Evolutionary conservation across 2,888 invertebrate species (phyloP), one percentile per base, ranked within the genome.

Genomic region (Xestia ashworthii): DNA sequence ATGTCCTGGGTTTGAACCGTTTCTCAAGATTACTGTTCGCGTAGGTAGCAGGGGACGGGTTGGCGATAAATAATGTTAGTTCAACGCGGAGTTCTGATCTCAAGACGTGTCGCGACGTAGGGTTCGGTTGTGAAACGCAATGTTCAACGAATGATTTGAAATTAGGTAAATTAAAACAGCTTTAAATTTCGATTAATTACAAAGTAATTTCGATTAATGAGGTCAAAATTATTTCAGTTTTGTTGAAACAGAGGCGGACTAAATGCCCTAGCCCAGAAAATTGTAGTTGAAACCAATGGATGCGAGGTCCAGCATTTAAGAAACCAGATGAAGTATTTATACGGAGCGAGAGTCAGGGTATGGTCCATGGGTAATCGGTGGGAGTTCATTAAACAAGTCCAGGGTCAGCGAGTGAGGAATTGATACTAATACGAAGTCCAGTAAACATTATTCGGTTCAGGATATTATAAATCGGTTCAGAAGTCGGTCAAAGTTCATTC

Each of bases 1-100:
- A 32, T 41, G 16, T 71, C 12, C 1, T 80, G 46, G 50, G 46
- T 46, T 80, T 55, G 71, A 25, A 19, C 38, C 25, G 19, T 41
- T 53, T 55, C 14, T 55, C 55, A 67, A 82, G 2, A 41, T 74
- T 16, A n/a, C 46, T 16, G 41, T 16, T 38, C 22, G n/a, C 25
- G 32, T 22, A 64, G 48, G 55, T 25, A 38, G 62, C 44, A 53
- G 67, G 76, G 48, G 53, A 71, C 48, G 38, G 67, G 14, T 68
- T 74, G 64, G 80, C 80, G 60, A 25, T 46, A 22, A 25, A 68
- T 64, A 55, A 83, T 25, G 41, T 55, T 55, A 25, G 19, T 1
- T 67, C 16, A 14, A 38, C 32, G 72, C 25, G 46, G 62, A 32
- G 48, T 12, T n/a, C 55, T n/a, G 5, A 55, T 55, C 55, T 55